A percentile compares a stretch with the other conserved stretches of the same genome.
phyloP scores from a whole-genome alignment of 1,140 invertebrate genomes.

The Lepidotrigona ventralis region DNA sequence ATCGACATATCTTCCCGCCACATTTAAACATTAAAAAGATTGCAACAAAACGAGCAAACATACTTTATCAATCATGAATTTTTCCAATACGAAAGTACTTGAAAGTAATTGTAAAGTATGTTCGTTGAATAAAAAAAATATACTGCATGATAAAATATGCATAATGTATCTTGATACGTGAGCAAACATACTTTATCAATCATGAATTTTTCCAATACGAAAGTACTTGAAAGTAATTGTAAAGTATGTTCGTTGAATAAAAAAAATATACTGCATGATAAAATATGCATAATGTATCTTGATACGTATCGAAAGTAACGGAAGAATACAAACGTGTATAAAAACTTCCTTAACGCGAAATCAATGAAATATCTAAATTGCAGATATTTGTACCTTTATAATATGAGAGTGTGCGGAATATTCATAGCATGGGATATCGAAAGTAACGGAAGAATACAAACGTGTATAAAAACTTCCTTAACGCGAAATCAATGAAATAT shows the following conservation, averaged over 20 bases:
- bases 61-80: not conserved
- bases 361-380: slow-evolving; percentile 22
- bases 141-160: not conserved
- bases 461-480: not conserved
- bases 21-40: not conserved
- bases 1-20: not conserved
- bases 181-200: not conserved
- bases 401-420: not conserved
- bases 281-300: too few species aligned
- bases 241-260: not conserved
- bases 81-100: not conserved
- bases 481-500: slow-evolving; percentile 25
- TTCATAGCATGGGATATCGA: not conserved
- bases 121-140: not conserved
- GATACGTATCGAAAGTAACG: too few species aligned
- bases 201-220: not conserved
- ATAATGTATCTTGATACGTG: not conserved
- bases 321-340: too few species aligned
- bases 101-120: not conserved
- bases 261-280: not conserved
- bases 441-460: not conserved
- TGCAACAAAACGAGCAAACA: not conserved
- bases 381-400: not conserved
- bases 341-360: not conserved
- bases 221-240: not conserved